phyloP scores from a whole-genome alignment of 2,113 vertebrate species.

The Mungos mungo region DNA sequence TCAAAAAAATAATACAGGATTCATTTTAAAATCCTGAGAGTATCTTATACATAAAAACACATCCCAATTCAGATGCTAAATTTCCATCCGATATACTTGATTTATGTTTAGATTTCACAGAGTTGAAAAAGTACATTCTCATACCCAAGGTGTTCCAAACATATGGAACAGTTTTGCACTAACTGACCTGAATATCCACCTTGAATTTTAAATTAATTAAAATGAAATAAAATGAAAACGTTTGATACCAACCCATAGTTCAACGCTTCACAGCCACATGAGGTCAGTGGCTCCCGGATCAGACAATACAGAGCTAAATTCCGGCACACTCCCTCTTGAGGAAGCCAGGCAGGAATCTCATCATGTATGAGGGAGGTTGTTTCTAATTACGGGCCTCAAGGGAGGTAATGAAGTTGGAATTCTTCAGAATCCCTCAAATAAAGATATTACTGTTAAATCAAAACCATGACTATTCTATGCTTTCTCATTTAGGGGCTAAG shows the following conservation, averaged over 20 bases:
- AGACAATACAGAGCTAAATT: background rate
- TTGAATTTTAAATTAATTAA: background rate
- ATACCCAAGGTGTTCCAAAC: background rate
- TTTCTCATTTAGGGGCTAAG: conserved; percentile 46
- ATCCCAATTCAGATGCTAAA: background rate
- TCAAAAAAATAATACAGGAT: background rate
- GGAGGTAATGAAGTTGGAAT: conserved; percentile 21
- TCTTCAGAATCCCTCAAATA: conserved; percentile 13
- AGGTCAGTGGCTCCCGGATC: background rate
- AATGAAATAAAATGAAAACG: background rate
- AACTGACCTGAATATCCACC: background rate
- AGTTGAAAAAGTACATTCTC: background rate
- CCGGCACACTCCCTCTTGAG: background rate
- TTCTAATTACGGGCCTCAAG: background rate
- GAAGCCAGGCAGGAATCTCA: background rate
- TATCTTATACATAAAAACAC: background rate
- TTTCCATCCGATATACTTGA: background rate
- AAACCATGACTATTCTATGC: background rate
- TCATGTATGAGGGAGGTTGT: fast-evolving
- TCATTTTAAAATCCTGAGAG: background rate
- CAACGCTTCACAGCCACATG: too few species aligned
- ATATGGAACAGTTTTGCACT: background rate
- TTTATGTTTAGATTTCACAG: conserved; percentile 17
- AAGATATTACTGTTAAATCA: conserved; percentile 35
- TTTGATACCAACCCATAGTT: background rate